These are phyloP conservation scores for Drosophila neotestacea DNA, from an alignment of 2,888 invertebrate species.

Conservation along the genomic window DNA sequence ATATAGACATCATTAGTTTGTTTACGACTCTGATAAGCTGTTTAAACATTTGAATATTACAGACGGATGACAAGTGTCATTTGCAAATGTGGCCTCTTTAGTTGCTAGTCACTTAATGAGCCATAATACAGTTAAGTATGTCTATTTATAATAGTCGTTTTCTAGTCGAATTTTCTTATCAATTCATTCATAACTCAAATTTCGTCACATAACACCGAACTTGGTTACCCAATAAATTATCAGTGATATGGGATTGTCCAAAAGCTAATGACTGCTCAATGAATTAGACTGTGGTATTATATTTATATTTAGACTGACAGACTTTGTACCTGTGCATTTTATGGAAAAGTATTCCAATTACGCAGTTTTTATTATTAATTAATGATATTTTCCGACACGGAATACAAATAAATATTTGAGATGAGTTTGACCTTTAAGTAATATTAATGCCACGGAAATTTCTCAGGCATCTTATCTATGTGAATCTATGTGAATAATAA, in stretches of 20 bases:
- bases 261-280: constrained; percentile 29
- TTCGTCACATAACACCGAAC: constrained; percentile 4
- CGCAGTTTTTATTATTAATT: constrained; percentile 5
- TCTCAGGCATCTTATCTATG: constrained; percentile 34
- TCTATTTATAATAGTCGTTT: background rate
- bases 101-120: background rate
- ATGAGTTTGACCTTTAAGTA: constrained; percentile 12
- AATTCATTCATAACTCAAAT: constrained; percentile 18
- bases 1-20: constrained; percentile 54
- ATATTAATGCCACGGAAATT: constrained; percentile 28
- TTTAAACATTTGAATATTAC: constrained; percentile 3
- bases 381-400: constrained; percentile 4
- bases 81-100: background rate
- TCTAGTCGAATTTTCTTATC: constrained; percentile 35
- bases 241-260: constrained; percentile 8
- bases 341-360: constrained; percentile 5
- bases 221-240: constrained; percentile 1
- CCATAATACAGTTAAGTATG: constrained; percentile 5
- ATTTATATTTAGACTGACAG: constrained; percentile 14
- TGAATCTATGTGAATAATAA: constrained; percentile 38
- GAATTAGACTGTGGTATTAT: constrained; percentile 5
- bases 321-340: constrained; percentile 9
- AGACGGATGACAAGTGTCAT: constrained; percentile 1
- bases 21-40: constrained; percentile 51
- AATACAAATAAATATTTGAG: background rate